Base-by-base conservation (phyloP, 2,113 vertebrate species). In the Cinclus cinclus region DNA sequence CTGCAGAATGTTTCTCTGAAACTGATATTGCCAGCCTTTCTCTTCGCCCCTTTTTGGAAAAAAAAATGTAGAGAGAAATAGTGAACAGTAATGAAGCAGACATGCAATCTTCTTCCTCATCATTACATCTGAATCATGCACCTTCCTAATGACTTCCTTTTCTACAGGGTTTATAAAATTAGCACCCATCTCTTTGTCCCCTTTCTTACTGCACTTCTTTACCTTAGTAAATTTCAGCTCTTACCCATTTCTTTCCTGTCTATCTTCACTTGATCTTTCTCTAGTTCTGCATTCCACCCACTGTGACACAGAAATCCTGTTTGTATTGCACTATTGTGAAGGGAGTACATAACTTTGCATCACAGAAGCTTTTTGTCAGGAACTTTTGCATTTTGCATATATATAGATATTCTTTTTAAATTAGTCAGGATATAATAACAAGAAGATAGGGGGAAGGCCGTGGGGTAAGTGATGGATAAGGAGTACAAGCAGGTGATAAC, bases 1-100 rank as follows among this genome's bases (percentile, higher is more conserved):
- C 3, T 14, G 10, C 18, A 33, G 13, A 27, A 83, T 49, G 6
- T 42, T 85, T 28, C 3, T 21, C 23, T 47, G 27, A 69, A 17
- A n/a, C 12, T 62, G 15, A 37, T 10, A 0, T 15, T 39, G 18
- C 39, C 20, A 82, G 4, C 47, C 13, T 33, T 15, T 8, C 17
- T 69, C 19, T 52, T 55, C 47, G 6, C 1, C 6, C 3, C 1
- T 4, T 23, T 33, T 62, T 13, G n/a, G 8, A 0, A 10, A 56
- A 69, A 62, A 59, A 31, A 19, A 22, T 11, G 6, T n/a, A 2
- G 17, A 2, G 21, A 74, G 3, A 39, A 81, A 37, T 17, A 53
- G 4, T 15, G 21, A 78, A 33, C 53, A 67, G 30, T 7, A 67
- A 39, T 11, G 23, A 80, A 46, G 13, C 3, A 60, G 20, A 23